These are phyloP conservation scores for Danio kyathit DNA, from an alignment of 2,797 vertebrate species.

Conservation along the genomic window DNA sequence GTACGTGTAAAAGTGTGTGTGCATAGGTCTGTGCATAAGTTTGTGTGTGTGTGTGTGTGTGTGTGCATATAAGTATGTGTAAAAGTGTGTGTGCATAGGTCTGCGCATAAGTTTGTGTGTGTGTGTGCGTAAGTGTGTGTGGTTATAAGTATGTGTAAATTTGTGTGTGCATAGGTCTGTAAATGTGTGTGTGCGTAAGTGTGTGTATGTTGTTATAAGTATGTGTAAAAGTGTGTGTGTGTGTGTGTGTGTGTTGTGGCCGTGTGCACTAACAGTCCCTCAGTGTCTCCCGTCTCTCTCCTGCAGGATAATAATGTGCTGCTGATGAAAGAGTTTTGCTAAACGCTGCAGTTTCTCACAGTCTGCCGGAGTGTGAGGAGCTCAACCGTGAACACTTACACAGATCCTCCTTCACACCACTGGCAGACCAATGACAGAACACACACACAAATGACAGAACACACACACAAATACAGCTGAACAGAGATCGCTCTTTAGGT, in stretches of 20 bases:
- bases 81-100: too few species aligned
- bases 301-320: slow-evolving; percentile 46
- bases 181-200: slow-evolving; percentile 1
- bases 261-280: slow-evolving; percentile 39
- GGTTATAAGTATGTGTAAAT: too few species aligned
- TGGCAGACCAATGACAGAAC: slow-evolving; percentile 38
- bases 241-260: slow-evolving; percentile 34
- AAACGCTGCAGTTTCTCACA: slow-evolving; percentile 48
- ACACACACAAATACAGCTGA: too few species aligned
- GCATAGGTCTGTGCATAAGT: too few species aligned
- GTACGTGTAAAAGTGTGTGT: too few species aligned
- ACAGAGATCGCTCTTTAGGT: too few species aligned
- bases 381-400: slow-evolving; percentile 46
- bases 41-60: too few species aligned
- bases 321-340: slow-evolving; percentile 30
- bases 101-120: too few species aligned
- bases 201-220: too few species aligned
- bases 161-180: too few species aligned
- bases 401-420: slow-evolving; percentile 32
- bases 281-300: slow-evolving; percentile 23
- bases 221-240: slow-evolving; percentile 23
- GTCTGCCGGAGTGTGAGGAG: slow-evolving; percentile 29
- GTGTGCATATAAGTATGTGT: too few species aligned
- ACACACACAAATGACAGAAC: neutral
- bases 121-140: too few species aligned